Percentiles rank a stretch among this genome's conserved stretches.
Evolutionary conservation across 1,140 invertebrate genomes (phyloP).

Genomic region (Magallana angulata): DNA sequence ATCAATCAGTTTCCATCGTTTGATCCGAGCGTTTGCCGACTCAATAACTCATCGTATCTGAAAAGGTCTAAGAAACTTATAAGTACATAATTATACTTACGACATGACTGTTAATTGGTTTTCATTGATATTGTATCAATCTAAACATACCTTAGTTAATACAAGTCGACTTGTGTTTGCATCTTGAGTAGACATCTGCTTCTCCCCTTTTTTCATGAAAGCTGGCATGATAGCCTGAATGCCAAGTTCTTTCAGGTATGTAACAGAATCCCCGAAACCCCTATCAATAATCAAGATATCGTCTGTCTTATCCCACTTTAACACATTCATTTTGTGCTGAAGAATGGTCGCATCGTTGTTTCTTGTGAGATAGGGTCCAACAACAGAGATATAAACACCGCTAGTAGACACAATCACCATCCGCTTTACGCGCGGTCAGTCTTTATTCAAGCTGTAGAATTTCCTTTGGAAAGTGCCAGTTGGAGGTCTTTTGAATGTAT

Average conservation of each 20-base stretch:
- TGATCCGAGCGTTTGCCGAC: slow-evolving; percentile 57
- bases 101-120: neutral
- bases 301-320: slow-evolving; percentile 30
- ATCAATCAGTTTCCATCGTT: slow-evolving; percentile 51
- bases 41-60: slow-evolving; percentile 58
- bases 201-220: slow-evolving; percentile 6
- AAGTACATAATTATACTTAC: neutral
- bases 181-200: slow-evolving; percentile 40
- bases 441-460: slow-evolving; percentile 43
- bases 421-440: slow-evolving; percentile 38
- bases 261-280: slow-evolving; percentile 38
- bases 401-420: slow-evolving; percentile 50
- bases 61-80: neutral
- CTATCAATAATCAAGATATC: slow-evolving; percentile 41
- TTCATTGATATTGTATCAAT: neutral
- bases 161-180: slow-evolving; percentile 33
- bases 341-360: slow-evolving; percentile 47
- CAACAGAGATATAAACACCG: slow-evolving; percentile 33
- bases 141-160: slow-evolving; percentile 24
- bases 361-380: slow-evolving; percentile 40
- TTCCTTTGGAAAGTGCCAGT: slow-evolving; percentile 39
- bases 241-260: slow-evolving; percentile 34
- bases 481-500: slow-evolving; percentile 41
- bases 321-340: slow-evolving; percentile 30
- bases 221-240: slow-evolving; percentile 13